Conservation (phyloP, 2,888 invertebrate genomes). For the Ischnus inquisitorius region DNA sequence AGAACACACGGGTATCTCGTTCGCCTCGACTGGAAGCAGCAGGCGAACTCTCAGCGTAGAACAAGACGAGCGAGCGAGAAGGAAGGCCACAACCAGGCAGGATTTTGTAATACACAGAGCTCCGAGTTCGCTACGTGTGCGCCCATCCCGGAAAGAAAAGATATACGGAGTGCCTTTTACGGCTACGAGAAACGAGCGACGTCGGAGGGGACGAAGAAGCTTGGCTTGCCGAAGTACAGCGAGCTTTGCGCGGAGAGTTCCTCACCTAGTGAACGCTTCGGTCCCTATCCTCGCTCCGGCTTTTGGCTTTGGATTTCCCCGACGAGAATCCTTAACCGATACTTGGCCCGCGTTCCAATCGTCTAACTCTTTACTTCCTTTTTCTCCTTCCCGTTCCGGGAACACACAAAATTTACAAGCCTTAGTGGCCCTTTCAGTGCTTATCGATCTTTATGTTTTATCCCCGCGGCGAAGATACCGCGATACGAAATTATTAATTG, state of each 20-base stretch:
- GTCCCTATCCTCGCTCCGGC: constrained; percentile 43
- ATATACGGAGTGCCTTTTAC: constrained; percentile 72
- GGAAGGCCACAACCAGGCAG: constrained; percentile 35
- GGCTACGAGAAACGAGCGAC: constrained; percentile 70
- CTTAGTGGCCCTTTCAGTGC: constrained; percentile 28
- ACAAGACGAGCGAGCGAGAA: constrained; percentile 21
- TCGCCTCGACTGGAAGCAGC: constrained; percentile 21
- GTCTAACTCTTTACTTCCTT: constrained; percentile 55
- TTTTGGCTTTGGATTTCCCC: constrained; percentile 65
- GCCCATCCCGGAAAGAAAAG: constrained; percentile 71
- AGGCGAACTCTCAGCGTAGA: constrained; percentile 31
- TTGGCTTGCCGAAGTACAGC: constrained; percentile 65
- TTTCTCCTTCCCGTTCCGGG: constrained; percentile 6
- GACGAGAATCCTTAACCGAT: constrained; percentile 70
- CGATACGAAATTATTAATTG: not conserved
- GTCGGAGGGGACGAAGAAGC: constrained; percentile 76
- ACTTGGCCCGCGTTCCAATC: constrained; percentile 65
- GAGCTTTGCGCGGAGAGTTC: constrained; percentile 48
- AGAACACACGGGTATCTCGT: not conserved
- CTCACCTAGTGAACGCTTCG: constrained; percentile 42
- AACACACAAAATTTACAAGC: constrained; percentile 54
- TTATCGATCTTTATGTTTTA: constrained; percentile 18
- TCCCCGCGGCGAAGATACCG: not conserved
- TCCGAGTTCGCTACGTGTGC: constrained; percentile 52
- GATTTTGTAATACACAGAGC: constrained; percentile 61